A percentile compares a stretch with the other conserved stretches of the same genome.
Evolutionary conservation across 2,113 vertebrate species (phyloP).

Genomic region (Craseonycteris thonglongyai): DNA sequence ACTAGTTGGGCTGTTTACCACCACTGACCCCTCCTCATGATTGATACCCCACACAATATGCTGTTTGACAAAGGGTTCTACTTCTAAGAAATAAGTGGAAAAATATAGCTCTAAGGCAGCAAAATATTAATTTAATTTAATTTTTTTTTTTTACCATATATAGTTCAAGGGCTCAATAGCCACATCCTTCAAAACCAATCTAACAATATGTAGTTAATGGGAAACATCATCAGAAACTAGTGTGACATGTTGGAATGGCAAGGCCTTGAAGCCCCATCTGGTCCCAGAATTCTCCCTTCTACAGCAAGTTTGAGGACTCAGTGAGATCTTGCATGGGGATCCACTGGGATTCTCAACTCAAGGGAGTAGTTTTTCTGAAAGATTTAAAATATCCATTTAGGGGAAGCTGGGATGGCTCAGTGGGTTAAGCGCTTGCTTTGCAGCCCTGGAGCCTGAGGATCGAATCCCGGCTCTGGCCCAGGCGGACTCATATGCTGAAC

Average conservation of each 20-base stretch:
- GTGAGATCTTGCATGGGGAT: not conserved
- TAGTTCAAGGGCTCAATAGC: too few relatives aligned
- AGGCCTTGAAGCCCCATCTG: not conserved
- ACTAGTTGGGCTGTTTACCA: not conserved
- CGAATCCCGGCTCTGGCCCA: too few relatives aligned
- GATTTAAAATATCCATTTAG: too few relatives aligned
- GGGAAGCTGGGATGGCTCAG: too few relatives aligned
- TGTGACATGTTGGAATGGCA: rapidly evolving
- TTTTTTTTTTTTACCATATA: not conserved
- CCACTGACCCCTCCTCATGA: not conserved
- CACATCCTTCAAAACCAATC: not conserved
- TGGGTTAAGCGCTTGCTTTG: too few relatives aligned
- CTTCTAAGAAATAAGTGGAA: not conserved
- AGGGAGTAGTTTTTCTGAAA: not conserved
- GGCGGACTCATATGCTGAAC: too few relatives aligned
- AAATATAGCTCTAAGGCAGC: not conserved
- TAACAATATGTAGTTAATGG: not conserved
- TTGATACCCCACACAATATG: not conserved
- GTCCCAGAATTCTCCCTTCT: not conserved
- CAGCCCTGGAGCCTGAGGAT: too few relatives aligned
- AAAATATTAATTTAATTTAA: not conserved
- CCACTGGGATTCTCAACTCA: not conserved
- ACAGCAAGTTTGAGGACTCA: not conserved
- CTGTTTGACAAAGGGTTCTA: not conserved
- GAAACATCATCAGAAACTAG: not conserved